These are phyloP conservation scores for Pangasius sanitwongsei DNA, from an alignment of 2,797 vertebrate genomes.

Conservation along the genomic window DNA sequence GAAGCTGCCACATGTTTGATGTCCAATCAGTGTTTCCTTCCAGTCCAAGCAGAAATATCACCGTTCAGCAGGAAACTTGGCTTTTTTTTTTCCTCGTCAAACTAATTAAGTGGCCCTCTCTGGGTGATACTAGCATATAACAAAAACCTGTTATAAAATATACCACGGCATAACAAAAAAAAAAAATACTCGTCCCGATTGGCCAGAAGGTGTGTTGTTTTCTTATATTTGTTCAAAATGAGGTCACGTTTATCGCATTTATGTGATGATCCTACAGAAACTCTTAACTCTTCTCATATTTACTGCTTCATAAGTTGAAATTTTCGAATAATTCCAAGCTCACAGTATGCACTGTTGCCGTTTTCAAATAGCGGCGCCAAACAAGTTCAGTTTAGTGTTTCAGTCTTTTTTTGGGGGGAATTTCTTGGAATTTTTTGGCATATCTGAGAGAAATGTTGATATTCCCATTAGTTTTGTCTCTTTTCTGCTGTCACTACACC, in stretches of 20 bases:
- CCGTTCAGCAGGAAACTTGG: neutral
- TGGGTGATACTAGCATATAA: neutral
- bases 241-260: neutral
- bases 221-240: neutral
- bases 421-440: neutral
- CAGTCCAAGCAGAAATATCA: neutral
- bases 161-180: neutral
- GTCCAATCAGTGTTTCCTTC: conserved; percentile 24
- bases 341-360: neutral
- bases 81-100: conserved; percentile 1
- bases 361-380: neutral
- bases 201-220: neutral
- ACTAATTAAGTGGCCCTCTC: neutral
- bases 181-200: neutral
- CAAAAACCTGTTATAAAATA: neutral
- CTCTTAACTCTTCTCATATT: neutral
- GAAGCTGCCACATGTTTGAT: neutral
- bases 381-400: neutral
- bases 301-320: neutral
- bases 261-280: neutral
- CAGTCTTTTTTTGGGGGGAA: neutral
- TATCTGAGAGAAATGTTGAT: neutral
- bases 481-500: neutral
- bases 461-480: neutral
- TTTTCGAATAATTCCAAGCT: neutral